Evolutionary conservation across 2,113 vertebrate genomes (phyloP), one percentile per base, ranked within the genome.

Genomic region (Aphyosemion australe): DNA sequence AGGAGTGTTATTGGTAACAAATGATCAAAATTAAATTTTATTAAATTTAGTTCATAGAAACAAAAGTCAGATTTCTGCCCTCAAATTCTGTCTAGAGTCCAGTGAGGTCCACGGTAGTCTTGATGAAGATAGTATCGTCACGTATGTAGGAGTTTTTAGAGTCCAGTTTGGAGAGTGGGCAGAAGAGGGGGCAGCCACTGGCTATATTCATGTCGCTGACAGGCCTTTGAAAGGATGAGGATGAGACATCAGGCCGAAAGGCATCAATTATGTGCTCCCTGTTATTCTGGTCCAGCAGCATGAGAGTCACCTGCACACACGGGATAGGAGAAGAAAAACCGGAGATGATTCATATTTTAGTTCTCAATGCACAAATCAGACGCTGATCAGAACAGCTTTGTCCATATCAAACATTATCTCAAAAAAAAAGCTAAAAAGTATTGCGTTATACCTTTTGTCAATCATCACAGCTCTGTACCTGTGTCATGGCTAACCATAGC

Each of bases 261-360:
- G 97, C 97, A 0, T 99, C 97, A 0, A 99, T 98, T 68, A 99
- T 94, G 52, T 99, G 97, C 80, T 99, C 97, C 46, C 96, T 90
- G 88, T 95, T 95, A 88, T 96, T 97, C 93, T 99, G 97, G 83
- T 99, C 97, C 6, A 99, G 91, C 67, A 99, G 92, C 97, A 99
- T 99, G 60, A 99, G 84, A 0, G 97, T 99, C 26, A 99, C 97
- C 97, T 99, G 82, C 0, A 43, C 9, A 71, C 41, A 79, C 4
- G 74, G 3, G 41, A 21, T 37, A 57, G 14, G n/a, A 65, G 42
- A 21, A 66, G 39, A 16, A 66, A n/a, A 59, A 56, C 53, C 47
- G 60, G 12, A 61, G 16, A n/a, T 53, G 14, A n/a, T 4, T 8
- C 9, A 18, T 14, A 6, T 0, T 34, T 18, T 12, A 18, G 10